phyloP scores from a whole-genome alignment of 1,140 invertebrate species.

The Papilio polyxenes region DNA sequence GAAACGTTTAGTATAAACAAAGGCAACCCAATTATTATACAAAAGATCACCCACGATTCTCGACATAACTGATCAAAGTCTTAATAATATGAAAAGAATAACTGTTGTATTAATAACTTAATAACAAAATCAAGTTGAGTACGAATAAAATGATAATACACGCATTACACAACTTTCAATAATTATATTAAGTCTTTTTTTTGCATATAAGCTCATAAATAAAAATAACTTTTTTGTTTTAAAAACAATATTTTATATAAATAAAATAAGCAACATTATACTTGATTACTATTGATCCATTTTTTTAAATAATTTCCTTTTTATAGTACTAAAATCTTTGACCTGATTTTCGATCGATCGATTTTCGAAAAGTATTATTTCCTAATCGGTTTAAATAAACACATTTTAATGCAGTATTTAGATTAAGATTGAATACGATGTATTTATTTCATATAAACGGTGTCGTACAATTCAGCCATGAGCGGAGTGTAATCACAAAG shows the following conservation, averaged over 20 bases:
- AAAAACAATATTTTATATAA: too few species aligned
- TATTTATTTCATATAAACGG: slow-evolving; percentile 33
- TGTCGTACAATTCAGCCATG: slow-evolving; percentile 27
- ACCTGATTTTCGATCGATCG: neutral
- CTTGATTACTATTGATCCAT: too few species aligned
- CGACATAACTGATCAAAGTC: neutral
- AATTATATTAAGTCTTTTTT: too few species aligned
- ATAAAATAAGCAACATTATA: too few species aligned
- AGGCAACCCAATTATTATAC: slow-evolving; percentile 21
- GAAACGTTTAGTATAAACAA: slow-evolving; percentile 28
- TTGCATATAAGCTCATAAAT: too few species aligned
- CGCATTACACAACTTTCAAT: too few species aligned
- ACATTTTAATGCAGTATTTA: neutral
- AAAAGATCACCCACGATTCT: slow-evolving; percentile 9
- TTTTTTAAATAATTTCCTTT: too few species aligned
- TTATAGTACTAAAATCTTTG: neutral
- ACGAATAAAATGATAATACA: neutral
- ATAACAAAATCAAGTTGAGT: neutral
- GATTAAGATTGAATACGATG: neutral
- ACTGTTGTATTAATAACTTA: neutral
- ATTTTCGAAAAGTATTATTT: neutral
- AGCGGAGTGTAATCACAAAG: slow-evolving; percentile 46
- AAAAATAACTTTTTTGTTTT: too few species aligned
- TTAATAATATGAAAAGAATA: neutral
- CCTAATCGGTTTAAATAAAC: neutral